phyloP scores from a whole-genome alignment of 2,113 vertebrate genomes.

The Mirza zaza region DNA sequence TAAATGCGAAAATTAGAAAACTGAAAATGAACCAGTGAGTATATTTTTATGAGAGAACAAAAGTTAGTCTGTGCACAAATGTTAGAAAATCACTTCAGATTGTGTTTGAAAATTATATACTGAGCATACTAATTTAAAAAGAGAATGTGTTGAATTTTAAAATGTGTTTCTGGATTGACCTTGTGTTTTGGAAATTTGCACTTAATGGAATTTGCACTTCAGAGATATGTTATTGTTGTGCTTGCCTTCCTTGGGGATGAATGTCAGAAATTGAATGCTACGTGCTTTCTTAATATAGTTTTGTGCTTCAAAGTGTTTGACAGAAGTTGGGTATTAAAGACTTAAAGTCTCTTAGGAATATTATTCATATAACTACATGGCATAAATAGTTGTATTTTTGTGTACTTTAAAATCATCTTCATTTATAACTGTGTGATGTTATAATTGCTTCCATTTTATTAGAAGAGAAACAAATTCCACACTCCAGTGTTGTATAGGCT shows the following conservation, averaged over 20 bases:
- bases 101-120: slow-evolving; percentile 53
- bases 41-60: slow-evolving; percentile 47
- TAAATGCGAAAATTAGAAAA: slow-evolving; percentile 22
- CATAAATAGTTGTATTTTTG: slow-evolving; percentile 67
- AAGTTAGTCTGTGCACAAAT: neutral
- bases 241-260: slow-evolving; percentile 43
- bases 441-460: slow-evolving; percentile 51
- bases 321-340: slow-evolving; percentile 66
- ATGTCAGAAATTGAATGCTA: slow-evolving; percentile 64
- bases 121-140: slow-evolving; percentile 51
- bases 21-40: neutral
- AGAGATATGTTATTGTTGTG: slow-evolving; percentile 52
- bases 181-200: slow-evolving; percentile 61
- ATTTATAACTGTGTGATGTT: slow-evolving; percentile 26
- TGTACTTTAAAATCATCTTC: slow-evolving; percentile 57
- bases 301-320: slow-evolving; percentile 63
- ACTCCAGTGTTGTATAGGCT: neutral
- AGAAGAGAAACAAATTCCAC: slow-evolving; percentile 8
- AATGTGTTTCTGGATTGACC: slow-evolving; percentile 50
- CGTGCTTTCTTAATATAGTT: slow-evolving; percentile 56
- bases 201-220: slow-evolving; percentile 63
- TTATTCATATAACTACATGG: slow-evolving; percentile 36
- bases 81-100: slow-evolving; percentile 45
- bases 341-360: slow-evolving; percentile 67
- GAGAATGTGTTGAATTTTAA: slow-evolving; percentile 56